Percentiles rank a stretch among this genome's conserved stretches.
Evolutionary conservation across 2,113 vertebrate species (phyloP).

Genomic region (Apteryx owenii): DNA sequence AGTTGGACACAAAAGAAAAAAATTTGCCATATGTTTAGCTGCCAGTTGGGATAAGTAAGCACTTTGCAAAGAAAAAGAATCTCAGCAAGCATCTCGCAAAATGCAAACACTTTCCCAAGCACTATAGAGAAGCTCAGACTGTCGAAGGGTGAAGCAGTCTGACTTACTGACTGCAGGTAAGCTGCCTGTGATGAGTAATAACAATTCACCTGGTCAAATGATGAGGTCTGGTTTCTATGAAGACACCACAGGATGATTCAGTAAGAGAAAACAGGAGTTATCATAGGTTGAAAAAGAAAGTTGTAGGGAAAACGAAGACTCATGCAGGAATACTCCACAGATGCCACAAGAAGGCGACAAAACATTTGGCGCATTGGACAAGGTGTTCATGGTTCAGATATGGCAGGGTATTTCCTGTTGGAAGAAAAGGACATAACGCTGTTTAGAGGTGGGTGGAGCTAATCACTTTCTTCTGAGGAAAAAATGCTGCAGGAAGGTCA

Average conservation of each 20-base stretch:
- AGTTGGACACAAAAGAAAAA: accelerated
- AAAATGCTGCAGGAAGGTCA: neutral
- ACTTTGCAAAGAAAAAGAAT: neutral
- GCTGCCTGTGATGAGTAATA: neutral
- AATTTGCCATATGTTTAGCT: neutral
- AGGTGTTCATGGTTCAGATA: neutral
- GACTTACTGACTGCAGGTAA: neutral
- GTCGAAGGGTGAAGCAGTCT: neutral
- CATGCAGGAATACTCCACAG: neutral
- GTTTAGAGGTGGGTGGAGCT: neutral
- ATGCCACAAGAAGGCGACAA: neutral
- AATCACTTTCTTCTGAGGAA: neutral
- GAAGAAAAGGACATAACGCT: neutral
- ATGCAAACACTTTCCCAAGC: neutral
- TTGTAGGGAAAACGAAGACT: neutral
- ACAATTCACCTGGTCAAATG: neutral
- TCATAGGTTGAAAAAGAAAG: neutral
- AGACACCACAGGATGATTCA: neutral
- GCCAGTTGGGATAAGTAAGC: neutral
- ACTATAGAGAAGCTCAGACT: neutral
- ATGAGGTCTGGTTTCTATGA: neutral
- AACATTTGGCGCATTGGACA: neutral
- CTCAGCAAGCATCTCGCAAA: neutral
- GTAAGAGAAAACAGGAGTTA: neutral
- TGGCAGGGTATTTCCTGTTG: neutral